Evolutionary conservation across 1,140 invertebrate genomes (phyloP), one percentile per base, ranked within the genome.

Genomic region (Drosophila obscura): DNA sequence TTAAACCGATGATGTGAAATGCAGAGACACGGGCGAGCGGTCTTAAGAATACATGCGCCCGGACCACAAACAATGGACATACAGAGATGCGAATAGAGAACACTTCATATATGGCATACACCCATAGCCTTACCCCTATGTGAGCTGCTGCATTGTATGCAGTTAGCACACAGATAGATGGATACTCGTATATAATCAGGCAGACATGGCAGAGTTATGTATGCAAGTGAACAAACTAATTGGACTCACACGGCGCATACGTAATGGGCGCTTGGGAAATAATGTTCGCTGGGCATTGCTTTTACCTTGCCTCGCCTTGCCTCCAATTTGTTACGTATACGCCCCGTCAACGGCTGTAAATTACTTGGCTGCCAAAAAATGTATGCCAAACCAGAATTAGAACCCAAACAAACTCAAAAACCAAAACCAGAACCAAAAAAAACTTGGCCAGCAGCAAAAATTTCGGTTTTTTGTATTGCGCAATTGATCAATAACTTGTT

Each of bases 1-100:
- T 80, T 83, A 77, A 85, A 83, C 83, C 83, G 83, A 88, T 88
- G 83, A 88, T 88, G 83, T 88, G 83, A 88, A 88, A 88, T 88
- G 58, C 63, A 58, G 80, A 67, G 62, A 72, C 56, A 39, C 35
- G 35, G 35, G 60, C 57, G 41, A 68, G 49, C 41, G 41, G 55
- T 62, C 68, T 56, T 41, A 78, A 79, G 65, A 79, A 77, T 60
- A 45, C 66, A 66, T 49, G 39, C 57, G 48, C 45, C 53, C 49
- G 49, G 68, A 41, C 48, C 45, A 83, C 58, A 69, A 82, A 82
- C 80, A 83, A 83, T 83, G 80, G 80, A 55, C 66, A 66, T 56
- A 57, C 51, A 67, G 49, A 60, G 69, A 68, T 68, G 58, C 35
- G 35, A 16, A 28, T 26, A 16, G 16, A 48, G 43, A 51, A 80